These are phyloP conservation scores for Pseudopleuronectes americanus DNA, from an alignment of 2,797 vertebrate genomes.

Conservation along the genomic window DNA sequence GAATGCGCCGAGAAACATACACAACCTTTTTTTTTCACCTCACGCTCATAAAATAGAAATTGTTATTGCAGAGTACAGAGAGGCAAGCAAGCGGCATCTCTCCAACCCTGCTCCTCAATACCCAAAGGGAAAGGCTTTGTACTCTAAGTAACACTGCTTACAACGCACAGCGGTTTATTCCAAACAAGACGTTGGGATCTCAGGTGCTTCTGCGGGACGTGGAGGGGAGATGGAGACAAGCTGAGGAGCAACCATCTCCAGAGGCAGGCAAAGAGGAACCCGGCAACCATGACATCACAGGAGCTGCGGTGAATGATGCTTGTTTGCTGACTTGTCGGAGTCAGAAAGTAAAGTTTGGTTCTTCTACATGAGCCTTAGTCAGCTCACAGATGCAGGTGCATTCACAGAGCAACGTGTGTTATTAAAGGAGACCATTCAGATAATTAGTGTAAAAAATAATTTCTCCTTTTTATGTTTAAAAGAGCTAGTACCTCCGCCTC, in stretches of 20 bases:
- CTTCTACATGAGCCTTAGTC: conserved; percentile 24
- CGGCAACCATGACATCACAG: conserved; percentile 67
- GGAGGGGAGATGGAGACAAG: conserved; percentile 59
- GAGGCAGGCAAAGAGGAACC: conserved; percentile 54
- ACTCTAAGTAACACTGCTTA: conserved; percentile 65
- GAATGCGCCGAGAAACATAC: conserved; percentile 49
- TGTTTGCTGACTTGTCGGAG: conserved; percentile 56
- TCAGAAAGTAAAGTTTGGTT: conserved; percentile 66
- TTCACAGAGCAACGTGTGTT: conserved; percentile 34
- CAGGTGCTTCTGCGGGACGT: conserved; percentile 52
- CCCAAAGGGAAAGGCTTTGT: conserved; percentile 66
- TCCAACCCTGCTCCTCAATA: conserved; percentile 58
- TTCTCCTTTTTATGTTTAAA: conserved; percentile 29
- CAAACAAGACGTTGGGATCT: conserved; percentile 59
- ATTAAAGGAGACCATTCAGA: conserved; percentile 20
- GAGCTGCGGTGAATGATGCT: conserved; percentile 52
- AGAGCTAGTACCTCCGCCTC: conserved; percentile 12
- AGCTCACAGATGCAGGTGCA: conserved; percentile 27
- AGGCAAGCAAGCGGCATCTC: conserved; percentile 36
- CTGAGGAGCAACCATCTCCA: conserved; percentile 70
- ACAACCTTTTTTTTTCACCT: conserved; percentile 16
- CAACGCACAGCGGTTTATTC: conserved; percentile 62
- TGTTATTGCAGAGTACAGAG: conserved; percentile 60
- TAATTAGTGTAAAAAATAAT: conserved; percentile 44
- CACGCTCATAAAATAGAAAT: conserved; percentile 36